Percentiles rank a stretch among this genome's conserved stretches.
These are phyloP conservation scores for Habrosyne pyritoides DNA, from an alignment of 2,888 invertebrate genomes.

Conservation along the genomic window DNA sequence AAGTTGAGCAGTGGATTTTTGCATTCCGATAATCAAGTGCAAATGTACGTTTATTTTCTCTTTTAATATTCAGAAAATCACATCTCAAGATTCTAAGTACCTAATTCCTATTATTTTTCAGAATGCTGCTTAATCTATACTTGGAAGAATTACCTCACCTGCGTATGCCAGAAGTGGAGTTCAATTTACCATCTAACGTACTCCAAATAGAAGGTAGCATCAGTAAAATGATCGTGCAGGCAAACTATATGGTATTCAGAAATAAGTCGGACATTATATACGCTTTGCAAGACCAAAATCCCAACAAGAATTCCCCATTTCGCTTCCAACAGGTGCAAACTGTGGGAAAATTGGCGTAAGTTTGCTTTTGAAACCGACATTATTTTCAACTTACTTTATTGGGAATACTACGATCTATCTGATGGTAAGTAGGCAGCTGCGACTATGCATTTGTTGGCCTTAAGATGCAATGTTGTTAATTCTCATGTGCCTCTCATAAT, in stretches of 20 bases:
- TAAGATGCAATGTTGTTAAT: too few species aligned
- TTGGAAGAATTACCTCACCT: conserved; percentile 46
- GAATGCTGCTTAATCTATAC: conserved; percentile 45
- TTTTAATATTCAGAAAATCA: too few species aligned
- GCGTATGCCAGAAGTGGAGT: conserved; percentile 40
- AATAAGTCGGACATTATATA: conserved; percentile 48
- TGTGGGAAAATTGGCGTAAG: conserved; percentile 59
- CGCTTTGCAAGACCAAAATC: conserved; percentile 26
- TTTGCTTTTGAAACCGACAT: neutral
- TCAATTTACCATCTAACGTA: conserved; percentile 50
- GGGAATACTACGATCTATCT: too few species aligned
- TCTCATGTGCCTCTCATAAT: too few species aligned
- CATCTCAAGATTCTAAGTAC: neutral
- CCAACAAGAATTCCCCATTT: conserved; percentile 54
- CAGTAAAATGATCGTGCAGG: conserved; percentile 51
- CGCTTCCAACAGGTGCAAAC: conserved; percentile 49
- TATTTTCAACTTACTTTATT: neutral
- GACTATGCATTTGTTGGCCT: too few species aligned
- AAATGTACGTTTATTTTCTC: conserved; percentile 50
- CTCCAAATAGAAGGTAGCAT: conserved; percentile 47
- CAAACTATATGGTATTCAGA: conserved; percentile 50
- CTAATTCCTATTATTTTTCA: conserved; percentile 29
- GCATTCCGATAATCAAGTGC: conserved; percentile 52
- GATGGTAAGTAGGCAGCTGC: too few species aligned
- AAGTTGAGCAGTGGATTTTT: conserved; percentile 48